A percentile compares a stretch with the other conserved stretches of the same genome.
Evolutionary conservation across 2,888 invertebrate species (phyloP).

Genomic region (Melikaiella ostensackeni): DNA sequence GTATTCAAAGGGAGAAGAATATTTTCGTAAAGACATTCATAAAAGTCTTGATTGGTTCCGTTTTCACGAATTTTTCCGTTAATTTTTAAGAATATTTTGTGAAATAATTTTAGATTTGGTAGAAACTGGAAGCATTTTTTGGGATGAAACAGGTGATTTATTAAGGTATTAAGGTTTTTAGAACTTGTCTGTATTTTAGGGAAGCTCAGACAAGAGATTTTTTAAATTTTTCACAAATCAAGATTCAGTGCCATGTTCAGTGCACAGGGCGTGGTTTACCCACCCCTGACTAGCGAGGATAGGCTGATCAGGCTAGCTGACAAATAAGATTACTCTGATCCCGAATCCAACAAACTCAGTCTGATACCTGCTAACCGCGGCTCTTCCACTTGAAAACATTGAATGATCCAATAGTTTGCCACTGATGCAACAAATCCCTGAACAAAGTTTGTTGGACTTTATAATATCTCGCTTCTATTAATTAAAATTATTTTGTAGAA

Average conservation of each 20-base stretch:
- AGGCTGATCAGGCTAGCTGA: slow-evolving; percentile 72
- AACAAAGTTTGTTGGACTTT: neutral
- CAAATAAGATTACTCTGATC: slow-evolving; percentile 77
- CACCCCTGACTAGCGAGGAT: slow-evolving; percentile 71
- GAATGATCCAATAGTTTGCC: slow-evolving; percentile 76
- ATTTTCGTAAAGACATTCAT: neutral
- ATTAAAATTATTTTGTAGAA: neutral
- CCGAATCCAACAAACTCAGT: slow-evolving; percentile 76
- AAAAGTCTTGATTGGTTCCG: neutral
- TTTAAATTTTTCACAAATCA: slow-evolving; percentile 27
- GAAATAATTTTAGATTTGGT: neutral
- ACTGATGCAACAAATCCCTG: slow-evolving; percentile 44
- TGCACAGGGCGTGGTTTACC: slow-evolving; percentile 74
- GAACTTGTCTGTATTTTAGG: neutral
- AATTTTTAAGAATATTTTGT: neutral
- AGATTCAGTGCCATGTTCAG: slow-evolving; percentile 11
- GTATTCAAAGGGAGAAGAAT: neutral
- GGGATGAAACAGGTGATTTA: neutral
- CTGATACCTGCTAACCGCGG: slow-evolving; percentile 75
- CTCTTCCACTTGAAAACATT: slow-evolving; percentile 62
- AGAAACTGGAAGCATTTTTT: neutral
- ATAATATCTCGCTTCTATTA: neutral
- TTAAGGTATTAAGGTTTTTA: neutral
- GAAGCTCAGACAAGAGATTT: neutral
- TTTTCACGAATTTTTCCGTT: neutral